Evolutionary conservation across 2,888 invertebrate genomes (phyloP).

Genomic region (Drosophila merina): DNA sequence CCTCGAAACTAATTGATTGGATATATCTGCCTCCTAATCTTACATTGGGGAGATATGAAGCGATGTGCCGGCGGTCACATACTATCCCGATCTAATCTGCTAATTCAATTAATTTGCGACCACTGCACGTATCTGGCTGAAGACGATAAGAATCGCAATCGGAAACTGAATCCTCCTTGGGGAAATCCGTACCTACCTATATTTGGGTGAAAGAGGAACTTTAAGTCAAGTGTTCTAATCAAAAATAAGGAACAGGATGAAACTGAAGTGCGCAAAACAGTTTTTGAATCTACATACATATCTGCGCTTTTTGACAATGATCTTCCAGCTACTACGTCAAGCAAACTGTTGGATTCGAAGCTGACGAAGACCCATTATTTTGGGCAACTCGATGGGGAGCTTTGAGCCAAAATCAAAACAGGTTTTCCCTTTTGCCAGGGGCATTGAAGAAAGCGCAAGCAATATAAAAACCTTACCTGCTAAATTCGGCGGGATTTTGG

Average conservation of each 20-base stretch:
- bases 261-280: neutral
- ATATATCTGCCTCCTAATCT: slow-evolving; percentile 30
- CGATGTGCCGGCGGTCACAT: slow-evolving; percentile 39
- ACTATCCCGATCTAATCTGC: slow-evolving; percentile 49
- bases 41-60: slow-evolving; percentile 12
- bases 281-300: neutral
- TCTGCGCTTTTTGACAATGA: neutral
- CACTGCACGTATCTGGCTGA: slow-evolving; percentile 52
- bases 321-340: neutral
- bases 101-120: slow-evolving; percentile 38
- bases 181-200: slow-evolving; percentile 7
- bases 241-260: neutral
- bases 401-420: slow-evolving; percentile 13
- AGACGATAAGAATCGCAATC: slow-evolving; percentile 33
- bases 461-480: slow-evolving; percentile 53
- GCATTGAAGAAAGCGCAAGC: neutral
- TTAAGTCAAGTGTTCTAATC: neutral
- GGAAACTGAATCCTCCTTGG: slow-evolving; percentile 7
- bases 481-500: slow-evolving; percentile 36
- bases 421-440: slow-evolving; percentile 14
- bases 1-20: slow-evolving; percentile 11
- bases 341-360: neutral
- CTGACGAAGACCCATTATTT: neutral
- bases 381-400: neutral
- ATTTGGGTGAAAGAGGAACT: neutral